Base-by-base conservation (phyloP, 1,140 invertebrate species). In the Anastrepha ludens region DNA sequence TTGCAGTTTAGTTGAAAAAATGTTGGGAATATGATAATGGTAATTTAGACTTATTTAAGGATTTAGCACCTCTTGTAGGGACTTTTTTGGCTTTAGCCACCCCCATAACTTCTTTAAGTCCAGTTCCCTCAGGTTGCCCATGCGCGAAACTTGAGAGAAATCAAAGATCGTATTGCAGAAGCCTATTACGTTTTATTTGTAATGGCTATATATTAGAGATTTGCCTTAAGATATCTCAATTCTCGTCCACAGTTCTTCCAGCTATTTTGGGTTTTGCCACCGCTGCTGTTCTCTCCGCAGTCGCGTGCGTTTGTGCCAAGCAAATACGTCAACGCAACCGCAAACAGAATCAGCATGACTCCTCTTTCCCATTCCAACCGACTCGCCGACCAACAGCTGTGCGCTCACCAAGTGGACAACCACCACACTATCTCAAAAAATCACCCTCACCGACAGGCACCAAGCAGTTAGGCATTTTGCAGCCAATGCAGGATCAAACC, bases 391-490 rank as follows among this genome's bases (percentile, higher is more conserved):
- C 95, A 87, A 95, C 94, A 41, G 94, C 95, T 62, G 94, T 95
- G 87, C 94, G 95, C 17, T 95, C 94, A 11, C 95, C 96, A 2
- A 95, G 95, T 86, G 95, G 93, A 47, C 93, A 94, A 64, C 93
- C 94, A 41, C 95, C 96, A 81, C 97, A 98, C 91, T 97, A 98
- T 92, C 93, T 98, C 90, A 97, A 97, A 93, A 98, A 98, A 93
- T 97, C 96, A 65, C 97, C 97, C 0, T 97, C 97, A 89, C 97
- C 97, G 0, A 97, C 97, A 0, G 96, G 96, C 95, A 65, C 94
- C 94, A 39, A 94, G 67, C 94, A 93, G 78, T 89, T 92, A 88
- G 89, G 92, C 41, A 89, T 94, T 44, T 93, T 94, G 0, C 94
- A 94, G 50, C 93, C 93, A 9, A 92, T 92, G 59, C 91, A 93